phyloP scores from a whole-genome alignment of 2,113 vertebrate species.

The Pomatostomus ruficeps region DNA sequence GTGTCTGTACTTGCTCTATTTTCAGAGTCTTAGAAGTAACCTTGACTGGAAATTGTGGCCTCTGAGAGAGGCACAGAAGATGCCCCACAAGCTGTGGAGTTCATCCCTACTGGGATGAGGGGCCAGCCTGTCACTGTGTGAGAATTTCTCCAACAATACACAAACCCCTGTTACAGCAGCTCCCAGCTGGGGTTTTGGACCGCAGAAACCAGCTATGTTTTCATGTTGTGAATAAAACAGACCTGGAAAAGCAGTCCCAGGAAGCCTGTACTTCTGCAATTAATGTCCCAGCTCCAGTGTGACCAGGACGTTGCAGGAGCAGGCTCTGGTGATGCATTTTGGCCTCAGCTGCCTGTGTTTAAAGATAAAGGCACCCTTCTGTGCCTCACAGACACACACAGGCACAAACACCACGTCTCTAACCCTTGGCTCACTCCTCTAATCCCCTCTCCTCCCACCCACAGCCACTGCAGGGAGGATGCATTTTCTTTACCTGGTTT shows the following conservation, averaged over 20 bases:
- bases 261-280: background rate
- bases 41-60: background rate
- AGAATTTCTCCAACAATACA: background rate
- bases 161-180: background rate
- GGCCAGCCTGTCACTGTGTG: background rate
- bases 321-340: background rate
- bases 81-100: background rate
- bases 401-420: fast-evolving
- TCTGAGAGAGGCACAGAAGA: background rate
- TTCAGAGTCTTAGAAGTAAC: background rate
- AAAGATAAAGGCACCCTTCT: background rate
- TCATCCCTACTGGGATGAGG: background rate
- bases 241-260: background rate
- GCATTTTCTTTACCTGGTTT: background rate
- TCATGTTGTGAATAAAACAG: background rate
- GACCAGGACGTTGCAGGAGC: background rate
- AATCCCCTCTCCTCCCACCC: background rate
- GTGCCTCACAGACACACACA: background rate
- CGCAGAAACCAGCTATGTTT: background rate
- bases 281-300: background rate
- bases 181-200: background rate
- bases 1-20: slow-evolving; percentile 28
- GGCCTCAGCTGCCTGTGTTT: background rate
- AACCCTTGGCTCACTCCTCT: background rate
- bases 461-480: background rate